Conservation (phyloP, 2,797 vertebrate genomes). For the Nannoperca australis region DNA sequence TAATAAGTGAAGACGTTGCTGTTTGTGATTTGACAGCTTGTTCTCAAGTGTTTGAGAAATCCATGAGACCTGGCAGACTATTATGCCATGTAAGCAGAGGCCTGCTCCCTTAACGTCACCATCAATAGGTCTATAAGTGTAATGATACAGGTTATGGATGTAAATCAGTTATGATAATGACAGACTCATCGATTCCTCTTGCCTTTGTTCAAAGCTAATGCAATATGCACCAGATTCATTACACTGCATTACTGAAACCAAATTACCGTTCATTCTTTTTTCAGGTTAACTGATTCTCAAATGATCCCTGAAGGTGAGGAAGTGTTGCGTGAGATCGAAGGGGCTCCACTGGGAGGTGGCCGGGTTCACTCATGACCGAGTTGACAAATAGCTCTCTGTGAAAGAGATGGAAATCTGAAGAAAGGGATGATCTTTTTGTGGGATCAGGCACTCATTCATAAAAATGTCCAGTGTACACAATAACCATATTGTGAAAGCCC, state of each 20-base stretch:
- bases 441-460: slow-evolving; percentile 55
- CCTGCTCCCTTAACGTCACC: slow-evolving; percentile 32
- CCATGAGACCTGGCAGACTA: slow-evolving; percentile 23
- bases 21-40: slow-evolving; percentile 29
- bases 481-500: slow-evolving; percentile 47
- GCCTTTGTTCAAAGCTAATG: slow-evolving; percentile 68
- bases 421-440: slow-evolving; percentile 33
- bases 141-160: slow-evolving; percentile 66
- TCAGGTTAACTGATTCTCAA: slow-evolving; percentile 56
- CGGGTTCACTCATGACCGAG: slow-evolving; percentile 23
- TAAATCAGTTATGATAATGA: slow-evolving; percentile 74
- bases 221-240: slow-evolving; percentile 64
- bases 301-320: slow-evolving; percentile 41
- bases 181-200: slow-evolving; percentile 70
- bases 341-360: neutral
- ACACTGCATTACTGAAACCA: slow-evolving; percentile 44
- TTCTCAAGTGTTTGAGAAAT: slow-evolving; percentile 16
- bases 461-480: slow-evolving; percentile 59
- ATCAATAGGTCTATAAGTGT: slow-evolving; percentile 52
- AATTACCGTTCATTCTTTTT: slow-evolving; percentile 45
- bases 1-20: neutral
- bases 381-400: slow-evolving; percentile 55
- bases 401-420: slow-evolving; percentile 44
- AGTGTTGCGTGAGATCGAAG: slow-evolving; percentile 24
- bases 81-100: slow-evolving; percentile 45